A percentile compares a stretch with the other conserved stretches of the same genome.
Evolutionary conservation across 2,113 vertebrate species (phyloP).

Genomic region (Chunga burmeisteri): DNA sequence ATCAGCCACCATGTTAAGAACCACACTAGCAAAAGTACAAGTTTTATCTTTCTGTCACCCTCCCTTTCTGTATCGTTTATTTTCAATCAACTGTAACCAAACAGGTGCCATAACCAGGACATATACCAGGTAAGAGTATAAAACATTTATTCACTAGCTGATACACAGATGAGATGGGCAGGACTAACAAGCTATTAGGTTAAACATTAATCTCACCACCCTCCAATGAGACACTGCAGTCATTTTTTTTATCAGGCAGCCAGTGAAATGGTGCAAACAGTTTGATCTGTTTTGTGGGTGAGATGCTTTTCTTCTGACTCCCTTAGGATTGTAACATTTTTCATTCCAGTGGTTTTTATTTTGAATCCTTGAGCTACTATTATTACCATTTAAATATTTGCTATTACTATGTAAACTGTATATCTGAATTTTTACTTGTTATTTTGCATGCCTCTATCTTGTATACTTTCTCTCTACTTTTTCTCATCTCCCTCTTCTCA

Average conservation of each 20-base stretch:
- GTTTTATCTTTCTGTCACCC: not conserved
- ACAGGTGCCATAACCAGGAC: not conserved
- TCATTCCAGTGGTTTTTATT: not conserved
- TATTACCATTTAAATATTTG: not conserved
- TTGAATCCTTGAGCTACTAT: not conserved
- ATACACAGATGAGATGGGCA: not conserved
- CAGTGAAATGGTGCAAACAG: not conserved
- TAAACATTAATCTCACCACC: not conserved
- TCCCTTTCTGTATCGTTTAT: not conserved
- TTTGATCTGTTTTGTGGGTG: not conserved
- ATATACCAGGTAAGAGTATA: not conserved
- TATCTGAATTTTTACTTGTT: not conserved
- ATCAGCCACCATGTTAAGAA: not conserved
- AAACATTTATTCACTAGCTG: not conserved
- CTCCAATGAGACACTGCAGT: accelerated
- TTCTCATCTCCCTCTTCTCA: not conserved
- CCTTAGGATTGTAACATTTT: not conserved
- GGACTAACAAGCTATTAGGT: not conserved
- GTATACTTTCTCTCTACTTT: not conserved
- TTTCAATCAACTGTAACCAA: not conserved
- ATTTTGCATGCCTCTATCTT: not conserved
- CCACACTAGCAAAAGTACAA: not conserved
- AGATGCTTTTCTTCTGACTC: not conserved
- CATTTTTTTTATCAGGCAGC: not conserved
- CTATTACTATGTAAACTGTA: not conserved